phyloP scores from a whole-genome alignment of 2,113 vertebrate species.

The Oreochromis tanganicae region DNA sequence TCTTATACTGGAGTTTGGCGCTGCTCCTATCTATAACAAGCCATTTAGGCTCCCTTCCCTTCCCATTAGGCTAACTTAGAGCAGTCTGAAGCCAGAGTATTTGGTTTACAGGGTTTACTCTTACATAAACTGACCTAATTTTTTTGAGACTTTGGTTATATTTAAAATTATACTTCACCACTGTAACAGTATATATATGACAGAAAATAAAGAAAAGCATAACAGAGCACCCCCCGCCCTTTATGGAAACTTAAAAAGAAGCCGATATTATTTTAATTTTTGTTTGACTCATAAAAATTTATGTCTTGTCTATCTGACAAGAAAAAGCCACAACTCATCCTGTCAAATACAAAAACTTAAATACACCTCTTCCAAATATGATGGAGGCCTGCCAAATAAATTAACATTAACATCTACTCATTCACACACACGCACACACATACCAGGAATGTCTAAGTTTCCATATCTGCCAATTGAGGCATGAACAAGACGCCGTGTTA shows the following conservation, averaged over 20 bases:
- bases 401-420: constrained; percentile 7
- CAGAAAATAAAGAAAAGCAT: background rate
- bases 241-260: background rate
- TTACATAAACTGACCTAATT: background rate
- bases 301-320: background rate
- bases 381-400: constrained; percentile 34
- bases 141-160: background rate
- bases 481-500: constrained; percentile 26
- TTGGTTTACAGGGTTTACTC: background rate
- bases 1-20: background rate
- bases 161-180: background rate
- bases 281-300: background rate
- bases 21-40: background rate
- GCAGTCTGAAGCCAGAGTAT: background rate
- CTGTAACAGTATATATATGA: background rate
- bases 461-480: constrained; percentile 42
- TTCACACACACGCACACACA: background rate
- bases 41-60: background rate
- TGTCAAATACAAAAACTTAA: constrained; percentile 12
- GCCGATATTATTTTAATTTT: background rate
- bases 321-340: background rate
- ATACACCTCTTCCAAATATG: constrained; percentile 29
- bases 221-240: background rate
- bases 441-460: constrained; percentile 32
- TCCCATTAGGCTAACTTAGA: background rate